Conservation (phyloP, 2,888 invertebrate species). For the Melieria crassipennis region DNA sequence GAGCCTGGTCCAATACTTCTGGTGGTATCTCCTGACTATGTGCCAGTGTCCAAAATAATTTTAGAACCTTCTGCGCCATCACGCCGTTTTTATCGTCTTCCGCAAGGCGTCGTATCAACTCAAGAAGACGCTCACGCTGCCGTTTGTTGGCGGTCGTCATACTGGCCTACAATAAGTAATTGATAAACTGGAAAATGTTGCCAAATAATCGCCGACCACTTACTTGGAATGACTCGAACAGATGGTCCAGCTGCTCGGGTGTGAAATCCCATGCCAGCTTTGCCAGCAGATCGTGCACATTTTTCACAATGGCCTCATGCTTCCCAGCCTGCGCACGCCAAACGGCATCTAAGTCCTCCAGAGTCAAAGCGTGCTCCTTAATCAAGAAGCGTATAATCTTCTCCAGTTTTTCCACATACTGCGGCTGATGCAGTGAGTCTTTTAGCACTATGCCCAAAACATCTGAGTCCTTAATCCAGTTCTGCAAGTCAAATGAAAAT, state of each 20-base stretch:
- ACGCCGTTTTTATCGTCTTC: conserved; percentile 99
- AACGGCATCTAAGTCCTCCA: conserved; percentile 92
- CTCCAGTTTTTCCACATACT: conserved; percentile 97
- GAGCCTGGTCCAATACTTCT: conserved; percentile 96
- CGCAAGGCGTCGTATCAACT: conserved; percentile 92
- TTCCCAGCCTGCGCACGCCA: conserved; percentile 98
- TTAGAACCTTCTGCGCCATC: conserved; percentile 97
- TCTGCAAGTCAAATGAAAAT: conserved; percentile 68
- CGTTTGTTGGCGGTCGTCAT: conserved; percentile 97
- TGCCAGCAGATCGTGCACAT: conserved; percentile 94
- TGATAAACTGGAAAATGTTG: conserved; percentile 1
- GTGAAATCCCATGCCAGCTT: conserved; percentile 99
- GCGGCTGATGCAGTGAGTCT: conserved; percentile 96
- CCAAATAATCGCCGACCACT: conserved; percentile 44
- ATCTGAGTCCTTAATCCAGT: conserved; percentile 95
- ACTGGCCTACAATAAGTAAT: conserved; percentile 72
- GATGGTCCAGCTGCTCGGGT: conserved; percentile 94
- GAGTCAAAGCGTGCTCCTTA: conserved; percentile 88
- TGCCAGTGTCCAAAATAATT: conserved; percentile 95
- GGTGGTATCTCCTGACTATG: conserved; percentile 96
- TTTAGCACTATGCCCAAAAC: conserved; percentile 94
- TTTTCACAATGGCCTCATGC: conserved; percentile 98
- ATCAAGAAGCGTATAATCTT: conserved; percentile 97
- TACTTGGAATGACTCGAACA: conserved; percentile 97
- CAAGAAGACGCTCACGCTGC: conserved; percentile 93